Evolutionary conservation across 2,797 vertebrate genomes (phyloP).

Genomic region (Stomatorhinus walkeri): DNA sequence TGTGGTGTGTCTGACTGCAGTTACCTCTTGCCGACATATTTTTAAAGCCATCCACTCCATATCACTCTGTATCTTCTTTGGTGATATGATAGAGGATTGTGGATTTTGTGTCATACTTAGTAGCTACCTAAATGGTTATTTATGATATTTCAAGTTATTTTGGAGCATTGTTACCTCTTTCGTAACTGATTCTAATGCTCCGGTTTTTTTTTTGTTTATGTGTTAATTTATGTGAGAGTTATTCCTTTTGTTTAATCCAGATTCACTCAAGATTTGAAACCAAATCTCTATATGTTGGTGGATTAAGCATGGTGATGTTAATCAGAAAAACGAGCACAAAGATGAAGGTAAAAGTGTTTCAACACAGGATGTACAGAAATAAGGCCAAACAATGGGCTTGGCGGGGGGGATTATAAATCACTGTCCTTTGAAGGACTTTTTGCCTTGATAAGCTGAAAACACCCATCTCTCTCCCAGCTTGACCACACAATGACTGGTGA

Average conservation of each 20-base stretch:
- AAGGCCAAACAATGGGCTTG: neutral
- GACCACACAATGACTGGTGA: neutral
- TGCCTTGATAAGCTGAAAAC: neutral
- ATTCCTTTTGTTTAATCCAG: neutral
- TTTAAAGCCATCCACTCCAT: neutral
- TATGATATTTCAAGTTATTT: neutral
- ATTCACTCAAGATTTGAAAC: neutral
- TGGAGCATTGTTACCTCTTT: neutral
- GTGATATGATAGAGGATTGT: neutral
- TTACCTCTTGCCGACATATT: neutral
- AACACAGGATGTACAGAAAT: neutral
- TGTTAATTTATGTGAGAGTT: neutral
- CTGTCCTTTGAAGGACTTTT: neutral
- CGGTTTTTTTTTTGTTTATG: neutral
- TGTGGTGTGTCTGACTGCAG: neutral
- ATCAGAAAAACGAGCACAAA: neutral
- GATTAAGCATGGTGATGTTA: neutral
- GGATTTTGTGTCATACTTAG: neutral
- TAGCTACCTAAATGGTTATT: neutral
- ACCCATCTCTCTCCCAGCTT: neutral
- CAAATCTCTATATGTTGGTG: neutral
- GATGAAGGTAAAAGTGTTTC: neutral
- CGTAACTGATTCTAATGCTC: neutral
- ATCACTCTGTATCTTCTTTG: neutral
- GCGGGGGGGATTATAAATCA: neutral